Conservation (phyloP, 53 echinoderm and acorn worm species). For the Echinometra lucunter region DNA sequence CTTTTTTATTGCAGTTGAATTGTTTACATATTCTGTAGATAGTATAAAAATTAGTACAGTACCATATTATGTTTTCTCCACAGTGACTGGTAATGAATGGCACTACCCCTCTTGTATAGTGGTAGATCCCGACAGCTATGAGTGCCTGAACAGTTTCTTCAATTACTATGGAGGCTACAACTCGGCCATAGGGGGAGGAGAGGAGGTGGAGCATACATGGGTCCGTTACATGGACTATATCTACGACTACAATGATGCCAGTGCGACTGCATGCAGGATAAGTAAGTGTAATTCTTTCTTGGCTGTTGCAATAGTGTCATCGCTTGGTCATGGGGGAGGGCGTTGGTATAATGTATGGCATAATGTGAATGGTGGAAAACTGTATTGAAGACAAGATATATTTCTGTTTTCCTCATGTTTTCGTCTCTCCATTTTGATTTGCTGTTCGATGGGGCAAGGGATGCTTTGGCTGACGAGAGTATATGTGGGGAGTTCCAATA, state of each 20-base stretch:
- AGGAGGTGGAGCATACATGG: constrained; percentile 84
- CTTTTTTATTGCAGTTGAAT: not conserved
- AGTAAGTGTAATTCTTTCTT: constrained; percentile 72
- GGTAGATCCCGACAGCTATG: constrained; percentile 70
- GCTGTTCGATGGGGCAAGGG: too few relatives aligned
- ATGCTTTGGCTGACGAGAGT: too few relatives aligned
- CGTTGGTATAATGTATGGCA: too few relatives aligned
- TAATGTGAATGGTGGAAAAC: not conserved
- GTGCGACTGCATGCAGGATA: constrained; percentile 75
- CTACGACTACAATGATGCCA: constrained; percentile 88
- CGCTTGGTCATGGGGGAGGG: not conserved
- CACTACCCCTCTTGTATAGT: constrained; percentile 91
- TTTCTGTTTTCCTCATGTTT: too few relatives aligned
- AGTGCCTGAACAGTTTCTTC: constrained; percentile 81
- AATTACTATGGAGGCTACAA: constrained; percentile 76
- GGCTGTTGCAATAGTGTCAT: not conserved
- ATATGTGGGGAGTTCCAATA: too few relatives aligned
- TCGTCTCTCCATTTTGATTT: too few relatives aligned
- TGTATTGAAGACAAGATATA: too few relatives aligned
- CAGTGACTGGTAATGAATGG: constrained; percentile 74
- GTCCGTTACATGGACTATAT: constrained; percentile 80
- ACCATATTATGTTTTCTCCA: not conserved
- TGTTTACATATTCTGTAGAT: not conserved
- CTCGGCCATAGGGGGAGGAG: constrained; percentile 80
- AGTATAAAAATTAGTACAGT: too few relatives aligned